Evolutionary conservation across 1,140 invertebrate species (phyloP).

Genomic region (Zaprionus capensis): DNA sequence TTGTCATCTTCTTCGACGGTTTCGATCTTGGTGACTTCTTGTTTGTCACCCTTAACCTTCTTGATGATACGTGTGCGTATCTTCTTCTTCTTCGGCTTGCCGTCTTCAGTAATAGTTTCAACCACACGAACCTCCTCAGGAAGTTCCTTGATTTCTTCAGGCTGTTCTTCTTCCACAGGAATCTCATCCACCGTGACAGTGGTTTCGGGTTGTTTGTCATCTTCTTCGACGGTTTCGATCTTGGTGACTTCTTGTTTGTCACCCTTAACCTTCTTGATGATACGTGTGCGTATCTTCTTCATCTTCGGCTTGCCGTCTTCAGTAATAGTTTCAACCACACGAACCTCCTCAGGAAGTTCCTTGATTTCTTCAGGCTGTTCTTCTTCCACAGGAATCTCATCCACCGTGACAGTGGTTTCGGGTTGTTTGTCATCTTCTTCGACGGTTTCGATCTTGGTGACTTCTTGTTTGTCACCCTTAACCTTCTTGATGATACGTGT

Average conservation of each 20-base stretch:
- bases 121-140: slow-evolving; percentile 35
- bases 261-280: slow-evolving; percentile 71
- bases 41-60: slow-evolving; percentile 69
- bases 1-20: slow-evolving; percentile 83
- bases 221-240: slow-evolving; percentile 83
- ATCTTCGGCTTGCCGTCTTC: slow-evolving; percentile 29
- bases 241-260: slow-evolving; percentile 76
- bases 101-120: slow-evolving; percentile 21
- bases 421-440: slow-evolving; percentile 82
- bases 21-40: slow-evolving; percentile 81
- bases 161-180: slow-evolving; percentile 28
- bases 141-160: slow-evolving; percentile 33
- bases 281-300: slow-evolving; percentile 58
- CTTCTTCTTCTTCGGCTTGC: slow-evolving; percentile 34
- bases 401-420: slow-evolving; percentile 66
- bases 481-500: slow-evolving; percentile 71
- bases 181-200: slow-evolving; percentile 60
- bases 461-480: slow-evolving; percentile 72
- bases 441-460: slow-evolving; percentile 81
- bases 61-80: slow-evolving; percentile 66
- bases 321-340: slow-evolving; percentile 17
- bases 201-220: slow-evolving; percentile 76
- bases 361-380: slow-evolving; percentile 28
- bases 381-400: slow-evolving; percentile 44
- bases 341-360: slow-evolving; percentile 37